phyloP scores from a whole-genome alignment of 1,140 invertebrate genomes.

The Papilio polytes region DNA sequence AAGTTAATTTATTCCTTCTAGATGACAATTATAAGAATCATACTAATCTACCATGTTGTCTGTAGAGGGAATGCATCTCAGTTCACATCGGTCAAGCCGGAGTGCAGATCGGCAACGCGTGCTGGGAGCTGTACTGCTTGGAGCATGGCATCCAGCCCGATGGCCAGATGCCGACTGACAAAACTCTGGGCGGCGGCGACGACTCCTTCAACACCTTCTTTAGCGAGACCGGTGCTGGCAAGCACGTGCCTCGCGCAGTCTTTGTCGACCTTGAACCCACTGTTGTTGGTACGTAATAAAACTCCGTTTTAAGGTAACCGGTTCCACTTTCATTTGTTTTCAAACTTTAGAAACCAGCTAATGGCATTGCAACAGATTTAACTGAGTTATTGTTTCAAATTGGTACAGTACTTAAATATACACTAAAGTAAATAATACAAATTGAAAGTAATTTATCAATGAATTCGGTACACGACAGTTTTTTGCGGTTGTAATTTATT shows the following conservation, averaged over 20 bases:
- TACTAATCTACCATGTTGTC: conserved; percentile 21
- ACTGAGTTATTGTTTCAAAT: too few species aligned
- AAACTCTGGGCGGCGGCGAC: conserved; percentile 87
- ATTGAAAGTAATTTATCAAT: not conserved
- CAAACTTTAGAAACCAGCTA: not conserved
- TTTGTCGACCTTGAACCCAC: conserved; percentile 90
- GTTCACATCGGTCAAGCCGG: conserved; percentile 95
- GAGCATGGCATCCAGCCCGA: conserved; percentile 96
- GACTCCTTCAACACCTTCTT: conserved; percentile 94
- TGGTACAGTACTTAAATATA: too few species aligned
- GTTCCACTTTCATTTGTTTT: not conserved
- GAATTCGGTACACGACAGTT: not conserved
- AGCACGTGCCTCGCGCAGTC: conserved; percentile 88
- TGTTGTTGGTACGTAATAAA: conserved; percentile 84
- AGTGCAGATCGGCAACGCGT: conserved; percentile 95
- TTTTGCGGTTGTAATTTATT: conserved; percentile 1
- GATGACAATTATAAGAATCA: not conserved
- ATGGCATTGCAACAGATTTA: too few species aligned
- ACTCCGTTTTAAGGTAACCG: not conserved
- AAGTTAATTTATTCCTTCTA: not conserved
- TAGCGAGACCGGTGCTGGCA: conserved; percentile 90
- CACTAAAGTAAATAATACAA: not conserved
- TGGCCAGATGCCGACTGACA: conserved; percentile 92
- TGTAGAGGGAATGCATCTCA: conserved; percentile 92
- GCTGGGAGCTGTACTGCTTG: conserved; percentile 94